Evolutionary conservation across 2,113 vertebrate genomes (phyloP).

Genomic region (Brachyistius frenatus): DNA sequence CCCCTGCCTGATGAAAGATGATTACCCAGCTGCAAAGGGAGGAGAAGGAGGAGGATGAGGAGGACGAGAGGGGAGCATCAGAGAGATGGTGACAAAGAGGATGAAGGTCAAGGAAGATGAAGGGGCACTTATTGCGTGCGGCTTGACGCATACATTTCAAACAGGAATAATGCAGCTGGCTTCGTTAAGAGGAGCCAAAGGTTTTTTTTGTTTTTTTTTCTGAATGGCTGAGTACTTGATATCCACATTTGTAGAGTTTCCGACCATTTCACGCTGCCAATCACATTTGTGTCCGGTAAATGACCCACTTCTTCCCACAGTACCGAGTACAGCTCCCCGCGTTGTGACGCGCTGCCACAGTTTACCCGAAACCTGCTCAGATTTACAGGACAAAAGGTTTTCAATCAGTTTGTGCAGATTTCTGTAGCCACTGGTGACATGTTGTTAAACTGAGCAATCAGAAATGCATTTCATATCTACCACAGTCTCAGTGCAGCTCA

Average conservation of each 20-base stretch:
- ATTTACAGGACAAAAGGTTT: too few species aligned
- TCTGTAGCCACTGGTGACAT: background rate
- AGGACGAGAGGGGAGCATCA: background rate
- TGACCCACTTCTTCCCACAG: too few species aligned
- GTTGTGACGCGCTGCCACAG: too few species aligned
- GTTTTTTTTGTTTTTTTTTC: too few species aligned
- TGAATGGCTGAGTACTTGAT: too few species aligned
- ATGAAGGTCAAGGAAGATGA: slow-evolving; percentile 46
- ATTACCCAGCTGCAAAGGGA: slow-evolving; percentile 54
- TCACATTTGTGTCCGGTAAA: too few species aligned
- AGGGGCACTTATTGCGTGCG: background rate
- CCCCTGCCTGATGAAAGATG: slow-evolving; percentile 52
- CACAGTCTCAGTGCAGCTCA: background rate
- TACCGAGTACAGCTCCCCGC: too few species aligned
- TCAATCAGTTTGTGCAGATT: background rate
- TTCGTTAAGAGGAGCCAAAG: background rate
- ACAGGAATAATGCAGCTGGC: background rate
- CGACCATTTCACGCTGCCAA: too few species aligned
- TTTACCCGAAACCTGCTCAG: too few species aligned
- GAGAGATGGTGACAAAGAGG: slow-evolving; percentile 27
- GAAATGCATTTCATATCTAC: too few species aligned
- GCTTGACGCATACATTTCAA: background rate
- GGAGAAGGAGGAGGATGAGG: slow-evolving; percentile 9
- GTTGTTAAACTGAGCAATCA: too few species aligned
- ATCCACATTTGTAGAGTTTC: too few species aligned